Percentiles rank a stretch among this genome's conserved stretches.
Conservation (phyloP, 2,797 vertebrate genomes). For the Eulemur rubriventer region DNA sequence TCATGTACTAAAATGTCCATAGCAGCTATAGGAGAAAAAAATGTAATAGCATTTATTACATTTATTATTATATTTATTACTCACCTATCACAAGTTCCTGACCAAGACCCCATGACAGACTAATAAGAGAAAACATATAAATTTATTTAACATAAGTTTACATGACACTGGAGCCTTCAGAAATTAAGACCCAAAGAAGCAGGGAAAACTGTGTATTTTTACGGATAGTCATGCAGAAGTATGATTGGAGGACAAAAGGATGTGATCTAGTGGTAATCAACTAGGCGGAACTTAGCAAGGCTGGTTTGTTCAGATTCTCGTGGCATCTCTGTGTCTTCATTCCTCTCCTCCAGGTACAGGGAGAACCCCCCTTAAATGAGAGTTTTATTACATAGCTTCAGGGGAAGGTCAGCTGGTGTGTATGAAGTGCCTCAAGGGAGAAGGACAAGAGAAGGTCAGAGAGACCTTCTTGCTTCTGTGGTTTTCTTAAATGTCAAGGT, state of each 20-base stretch:
- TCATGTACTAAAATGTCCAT: background rate
- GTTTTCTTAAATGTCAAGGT: background rate
- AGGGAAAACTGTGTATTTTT: background rate
- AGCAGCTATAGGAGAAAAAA: no score
- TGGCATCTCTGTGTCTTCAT: background rate
- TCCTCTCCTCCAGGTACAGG: rapidly evolving
- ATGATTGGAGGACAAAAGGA: background rate
- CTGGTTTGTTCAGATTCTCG: background rate
- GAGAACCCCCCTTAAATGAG: background rate
- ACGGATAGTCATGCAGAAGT: background rate
- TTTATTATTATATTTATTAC: no score
- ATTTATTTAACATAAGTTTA: background rate
- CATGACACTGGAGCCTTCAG: background rate
- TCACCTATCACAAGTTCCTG: background rate
- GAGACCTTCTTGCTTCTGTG: background rate
- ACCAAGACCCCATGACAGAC: background rate
- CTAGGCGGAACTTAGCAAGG: background rate
- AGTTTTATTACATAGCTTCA: background rate
- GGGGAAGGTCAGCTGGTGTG: background rate
- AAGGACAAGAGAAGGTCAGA: background rate
- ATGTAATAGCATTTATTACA: no score
- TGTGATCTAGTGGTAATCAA: background rate
- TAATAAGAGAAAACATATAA: background rate
- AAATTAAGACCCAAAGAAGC: background rate
- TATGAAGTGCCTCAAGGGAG: background rate